These are phyloP conservation scores for Trichomalopsis sarcophagae DNA, from an alignment of 1,140 invertebrate genomes.

Conservation along the genomic window DNA sequence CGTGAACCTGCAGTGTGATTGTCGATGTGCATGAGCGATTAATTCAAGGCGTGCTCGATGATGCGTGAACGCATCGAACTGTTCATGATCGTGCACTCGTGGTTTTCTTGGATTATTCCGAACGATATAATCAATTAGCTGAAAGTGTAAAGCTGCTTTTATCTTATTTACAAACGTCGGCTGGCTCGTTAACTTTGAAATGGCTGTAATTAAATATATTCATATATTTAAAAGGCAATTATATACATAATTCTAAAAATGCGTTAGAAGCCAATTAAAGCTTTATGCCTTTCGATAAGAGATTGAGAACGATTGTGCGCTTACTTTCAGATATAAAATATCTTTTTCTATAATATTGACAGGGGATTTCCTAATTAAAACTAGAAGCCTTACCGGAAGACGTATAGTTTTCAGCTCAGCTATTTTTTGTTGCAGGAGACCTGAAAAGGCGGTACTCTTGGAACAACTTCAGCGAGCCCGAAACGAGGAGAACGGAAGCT, in stretches of 20 bases:
- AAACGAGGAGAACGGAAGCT: conserved; percentile 57
- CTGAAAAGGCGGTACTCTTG: conserved; percentile 63
- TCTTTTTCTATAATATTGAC: too few relatives aligned
- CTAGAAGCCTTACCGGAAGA: not conserved
- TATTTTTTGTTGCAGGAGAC: conserved; percentile 57
- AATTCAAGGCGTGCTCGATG: not conserved
- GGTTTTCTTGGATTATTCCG: not conserved
- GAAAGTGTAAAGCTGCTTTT: not conserved
- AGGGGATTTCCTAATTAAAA: not conserved
- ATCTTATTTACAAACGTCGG: too few relatives aligned
- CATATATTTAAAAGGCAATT: too few relatives aligned
- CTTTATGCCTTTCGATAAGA: too few relatives aligned
- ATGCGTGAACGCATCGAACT: not conserved
- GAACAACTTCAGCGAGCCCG: conserved; percentile 57
- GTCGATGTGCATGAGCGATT: too few relatives aligned
- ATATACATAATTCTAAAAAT: too few relatives aligned
- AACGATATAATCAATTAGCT: not conserved
- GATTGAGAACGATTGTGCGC: too few relatives aligned
- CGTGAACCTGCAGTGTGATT: not conserved
- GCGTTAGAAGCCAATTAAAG: too few relatives aligned
- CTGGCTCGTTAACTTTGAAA: too few relatives aligned
- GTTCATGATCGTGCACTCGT: not conserved
- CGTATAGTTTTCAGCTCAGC: not conserved
- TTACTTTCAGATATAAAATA: too few relatives aligned
- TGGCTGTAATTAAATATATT: too few relatives aligned